phyloP scores from a whole-genome alignment of 1,140 invertebrate genomes.

The Temnothorax longispinosus region DNA sequence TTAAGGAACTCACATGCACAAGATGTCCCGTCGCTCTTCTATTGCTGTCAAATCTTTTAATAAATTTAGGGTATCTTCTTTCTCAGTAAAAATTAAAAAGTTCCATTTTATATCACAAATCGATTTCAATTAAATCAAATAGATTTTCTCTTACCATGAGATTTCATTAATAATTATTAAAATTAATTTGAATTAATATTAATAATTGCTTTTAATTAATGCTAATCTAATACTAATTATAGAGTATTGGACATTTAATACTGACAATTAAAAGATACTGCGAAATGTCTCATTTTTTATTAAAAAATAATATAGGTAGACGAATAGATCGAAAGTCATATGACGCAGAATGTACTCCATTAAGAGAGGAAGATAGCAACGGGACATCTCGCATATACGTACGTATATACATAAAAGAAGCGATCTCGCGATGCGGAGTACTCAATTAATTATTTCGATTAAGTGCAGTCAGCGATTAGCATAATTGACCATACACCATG shows the following conservation, averaged over 20 bases:
- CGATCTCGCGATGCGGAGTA: conserved; percentile 2
- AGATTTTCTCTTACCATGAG: not conserved
- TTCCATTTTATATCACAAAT: not conserved
- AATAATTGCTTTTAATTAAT: not conserved
- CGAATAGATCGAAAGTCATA: not conserved
- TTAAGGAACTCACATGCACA: conserved; percentile 11
- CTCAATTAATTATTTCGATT: conserved; percentile 56
- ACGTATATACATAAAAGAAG: not conserved
- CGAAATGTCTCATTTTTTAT: not conserved
- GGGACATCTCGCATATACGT: not conserved
- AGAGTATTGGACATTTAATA: not conserved
- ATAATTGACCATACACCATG: conserved; percentile 53
- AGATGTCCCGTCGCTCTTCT: not conserved
- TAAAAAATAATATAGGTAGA: not conserved
- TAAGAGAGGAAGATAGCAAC: not conserved
- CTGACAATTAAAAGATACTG: not conserved
- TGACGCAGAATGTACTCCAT: not conserved
- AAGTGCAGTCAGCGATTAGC: conserved; percentile 40
- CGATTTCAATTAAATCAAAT: conserved; percentile 5
- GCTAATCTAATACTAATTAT: not conserved
- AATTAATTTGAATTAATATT: not conserved
- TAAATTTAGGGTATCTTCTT: not conserved
- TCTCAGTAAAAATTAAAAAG: not conserved
- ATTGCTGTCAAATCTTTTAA: not conserved
- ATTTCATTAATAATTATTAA: not conserved